Percentiles rank a stretch among this genome's conserved stretches.
These are phyloP conservation scores for Apteryx owenii DNA, from an alignment of 2,113 vertebrate genomes.

Conservation along the genomic window DNA sequence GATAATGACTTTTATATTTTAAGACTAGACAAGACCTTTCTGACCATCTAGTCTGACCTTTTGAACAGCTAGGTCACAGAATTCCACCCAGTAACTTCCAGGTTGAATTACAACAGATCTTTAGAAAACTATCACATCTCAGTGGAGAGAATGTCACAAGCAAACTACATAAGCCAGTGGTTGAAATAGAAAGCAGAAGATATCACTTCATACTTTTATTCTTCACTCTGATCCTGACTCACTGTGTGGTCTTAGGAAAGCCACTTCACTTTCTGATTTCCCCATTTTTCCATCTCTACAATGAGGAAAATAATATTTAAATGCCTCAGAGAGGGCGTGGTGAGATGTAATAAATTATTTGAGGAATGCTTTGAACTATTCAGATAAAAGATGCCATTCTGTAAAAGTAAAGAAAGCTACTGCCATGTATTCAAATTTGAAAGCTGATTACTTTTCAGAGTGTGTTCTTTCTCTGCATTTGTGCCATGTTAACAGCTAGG, in stretches of 20 bases:
- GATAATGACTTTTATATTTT: constrained; percentile 3
- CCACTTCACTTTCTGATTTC: constrained; percentile 41
- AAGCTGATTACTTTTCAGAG: constrained; percentile 49
- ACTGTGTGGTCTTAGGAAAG: constrained; percentile 55
- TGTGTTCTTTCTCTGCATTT: background rate
- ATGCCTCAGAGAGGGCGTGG: background rate
- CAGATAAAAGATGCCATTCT: constrained; percentile 50
- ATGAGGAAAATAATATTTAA: constrained; percentile 39
- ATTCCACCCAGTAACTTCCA: constrained; percentile 48
- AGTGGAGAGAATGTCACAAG: constrained; percentile 18
- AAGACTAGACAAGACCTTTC: constrained; percentile 27
- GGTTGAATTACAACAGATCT: constrained; percentile 18
- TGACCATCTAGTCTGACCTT: constrained; percentile 27
- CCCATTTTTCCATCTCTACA: constrained; percentile 33
- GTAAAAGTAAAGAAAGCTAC: constrained; percentile 29
- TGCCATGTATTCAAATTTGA: background rate
- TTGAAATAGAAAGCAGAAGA: background rate
- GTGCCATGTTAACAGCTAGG: background rate
- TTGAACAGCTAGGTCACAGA: constrained; percentile 44
- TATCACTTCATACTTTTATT: background rate
- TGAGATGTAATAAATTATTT: constrained; percentile 41
- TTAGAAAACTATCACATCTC: constrained; percentile 16
- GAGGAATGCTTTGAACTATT: constrained; percentile 63
- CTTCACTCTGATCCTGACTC: background rate
- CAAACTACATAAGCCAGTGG: constrained; percentile 10